Conservation (phyloP, 2,888 invertebrate species). For the Watsonalla binaria region DNA sequence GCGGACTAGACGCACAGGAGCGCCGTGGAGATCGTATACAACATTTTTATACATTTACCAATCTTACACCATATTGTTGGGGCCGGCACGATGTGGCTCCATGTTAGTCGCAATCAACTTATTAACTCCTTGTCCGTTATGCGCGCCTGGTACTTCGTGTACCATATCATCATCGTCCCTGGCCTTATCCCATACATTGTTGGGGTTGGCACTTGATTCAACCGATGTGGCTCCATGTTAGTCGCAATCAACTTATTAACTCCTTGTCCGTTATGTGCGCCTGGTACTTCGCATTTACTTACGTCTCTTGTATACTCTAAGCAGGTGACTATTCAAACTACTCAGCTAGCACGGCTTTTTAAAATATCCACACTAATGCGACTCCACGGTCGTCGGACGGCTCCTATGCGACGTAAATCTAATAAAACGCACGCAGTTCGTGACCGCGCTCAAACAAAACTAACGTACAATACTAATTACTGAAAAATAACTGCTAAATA, state of each 20-base stretch:
- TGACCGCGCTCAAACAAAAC: slow-evolving; percentile 51
- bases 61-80: no score
- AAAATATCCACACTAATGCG: background rate
- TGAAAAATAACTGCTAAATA: slow-evolving; percentile 14
- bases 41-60: background rate
- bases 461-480: slow-evolving; percentile 29
- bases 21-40: slow-evolving; percentile 19
- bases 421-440: slow-evolving; percentile 56
- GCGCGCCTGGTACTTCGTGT: no score
- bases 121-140: no score
- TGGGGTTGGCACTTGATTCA: no score
- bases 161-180: no score
- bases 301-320: background rate
- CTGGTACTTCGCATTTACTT: no score
- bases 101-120: no score
- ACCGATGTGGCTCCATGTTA: no score
- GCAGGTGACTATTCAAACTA: background rate
- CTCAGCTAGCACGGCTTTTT: background rate
- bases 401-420: slow-evolving; percentile 37
- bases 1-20: slow-evolving; percentile 22
- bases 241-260: no score
- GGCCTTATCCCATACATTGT: no score
- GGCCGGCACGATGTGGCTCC: no score
- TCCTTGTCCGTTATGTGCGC: no score
- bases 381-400: slow-evolving; percentile 22